Evolutionary conservation across 2,113 vertebrate species (phyloP).

Genomic region (Columba janthina): DNA sequence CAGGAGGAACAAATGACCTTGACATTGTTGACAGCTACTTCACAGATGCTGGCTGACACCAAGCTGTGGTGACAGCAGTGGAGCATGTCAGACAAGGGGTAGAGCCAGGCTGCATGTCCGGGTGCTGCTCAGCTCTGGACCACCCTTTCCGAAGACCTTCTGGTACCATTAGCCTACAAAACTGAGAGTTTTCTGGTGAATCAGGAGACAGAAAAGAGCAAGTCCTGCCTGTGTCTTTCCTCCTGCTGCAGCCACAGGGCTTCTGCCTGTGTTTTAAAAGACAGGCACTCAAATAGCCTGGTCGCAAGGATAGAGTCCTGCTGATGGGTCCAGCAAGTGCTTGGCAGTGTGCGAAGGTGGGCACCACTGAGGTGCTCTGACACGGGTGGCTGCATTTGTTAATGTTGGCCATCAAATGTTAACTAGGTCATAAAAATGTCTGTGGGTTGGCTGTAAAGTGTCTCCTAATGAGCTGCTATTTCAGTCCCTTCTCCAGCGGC

Average conservation of each 20-base stretch:
- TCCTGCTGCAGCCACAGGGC: neutral
- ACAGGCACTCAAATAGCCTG: neutral
- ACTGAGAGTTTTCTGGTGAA: neutral
- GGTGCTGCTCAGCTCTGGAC: neutral
- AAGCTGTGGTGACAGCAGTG: neutral
- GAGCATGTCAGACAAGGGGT: neutral
- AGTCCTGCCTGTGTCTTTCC: neutral
- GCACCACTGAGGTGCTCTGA: neutral
- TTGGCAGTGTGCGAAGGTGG: neutral
- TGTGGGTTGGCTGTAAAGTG: neutral
- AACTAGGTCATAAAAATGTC: constrained; percentile 17
- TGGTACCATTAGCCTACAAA: neutral
- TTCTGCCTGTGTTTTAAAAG: neutral
- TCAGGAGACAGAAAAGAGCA: neutral
- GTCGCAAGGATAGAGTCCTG: rapidly evolving
- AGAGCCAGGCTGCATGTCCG: neutral
- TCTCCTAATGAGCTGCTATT: neutral
- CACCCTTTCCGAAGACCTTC: neutral
- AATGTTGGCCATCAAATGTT: neutral
- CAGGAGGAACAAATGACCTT: neutral
- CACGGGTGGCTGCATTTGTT: rapidly evolving
- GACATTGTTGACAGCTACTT: neutral
- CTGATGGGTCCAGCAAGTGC: neutral
- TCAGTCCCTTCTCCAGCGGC: neutral
- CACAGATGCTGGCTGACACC: neutral